Base-by-base conservation (phyloP, 2,113 vertebrate genomes). In the Thinocorus orbignyianus region DNA sequence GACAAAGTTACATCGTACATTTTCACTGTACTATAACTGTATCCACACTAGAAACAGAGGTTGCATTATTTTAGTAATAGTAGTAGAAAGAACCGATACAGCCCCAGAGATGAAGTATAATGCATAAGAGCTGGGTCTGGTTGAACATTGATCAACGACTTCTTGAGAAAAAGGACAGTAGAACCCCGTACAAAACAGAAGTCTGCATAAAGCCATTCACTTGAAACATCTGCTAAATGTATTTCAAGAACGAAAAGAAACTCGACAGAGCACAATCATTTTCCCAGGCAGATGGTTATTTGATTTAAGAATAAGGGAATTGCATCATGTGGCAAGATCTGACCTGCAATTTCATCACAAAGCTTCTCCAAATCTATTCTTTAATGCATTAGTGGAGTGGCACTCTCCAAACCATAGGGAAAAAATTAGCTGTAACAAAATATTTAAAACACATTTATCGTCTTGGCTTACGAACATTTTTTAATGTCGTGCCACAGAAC, bases 261-360 rank as follows among this genome's bases (percentile, higher is more conserved):
- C 33, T 70, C 52, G 87, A 89, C 66, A 61, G 69, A 74, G 60
- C 41, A 83, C 72, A 92, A 71, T 46, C 52, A 39, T 79, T 92
- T 96, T 74, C 80, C 80, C 35, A 92, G 92, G 81, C 61, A 96
- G 86, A 95, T 84, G 82, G 86, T 86, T 93, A 95, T 86, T 92
- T 77, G 81, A 94, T 93, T 95, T 87, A 90, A 84, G 69, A 91
- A 96, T n/a, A 93, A 89, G 91, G 31, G 58, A 94, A 81, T 37
- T 88, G 61, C 69, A 92, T 88, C 80, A 79, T 81, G 57, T 79
- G 69, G 80, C 22, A 94, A 92, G 58, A 81, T 35, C 28, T 91
- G 86, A 92, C 88, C 90, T 72, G 72, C 60, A 90, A 92, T 76
- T 96, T 93, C 92, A 93, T 91, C 72, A 78, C 79, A 76, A 54